phyloP scores from a whole-genome alignment of 2,888 invertebrate genomes.

The Desoria tigrina region DNA sequence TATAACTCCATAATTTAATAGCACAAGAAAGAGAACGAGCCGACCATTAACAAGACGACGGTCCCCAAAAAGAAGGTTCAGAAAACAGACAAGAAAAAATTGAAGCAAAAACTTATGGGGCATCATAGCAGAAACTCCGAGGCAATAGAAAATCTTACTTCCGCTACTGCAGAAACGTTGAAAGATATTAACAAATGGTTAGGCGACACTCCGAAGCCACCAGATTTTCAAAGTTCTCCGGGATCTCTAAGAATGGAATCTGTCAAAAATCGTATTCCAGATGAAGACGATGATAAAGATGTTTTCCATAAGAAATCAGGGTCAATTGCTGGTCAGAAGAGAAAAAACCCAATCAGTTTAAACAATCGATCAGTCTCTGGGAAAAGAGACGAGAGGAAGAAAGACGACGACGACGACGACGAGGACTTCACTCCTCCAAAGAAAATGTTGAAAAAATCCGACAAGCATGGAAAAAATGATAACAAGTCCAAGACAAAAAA shows the following conservation, averaged over 20 bases:
- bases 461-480: not conserved
- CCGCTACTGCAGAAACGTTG: conserved; percentile 70
- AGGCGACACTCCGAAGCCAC: conserved; percentile 70
- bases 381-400: conserved; percentile 8
- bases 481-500: conserved; percentile 5
- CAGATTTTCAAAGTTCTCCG: conserved; percentile 30
- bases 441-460: conserved; percentile 17
- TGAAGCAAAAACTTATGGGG: conserved; percentile 55
- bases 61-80: conserved; percentile 32
- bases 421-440: conserved; percentile 18
- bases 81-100: conserved; percentile 55
- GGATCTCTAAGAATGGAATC: conserved; percentile 8
- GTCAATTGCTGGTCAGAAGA: conserved; percentile 22
- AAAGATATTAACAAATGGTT: conserved; percentile 86
- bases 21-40: conserved; percentile 48
- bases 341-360: conserved; percentile 18
- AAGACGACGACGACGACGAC: conserved; percentile 17
- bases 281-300: conserved; percentile 21
- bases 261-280: conserved; percentile 1
- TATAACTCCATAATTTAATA: conserved; percentile 21
- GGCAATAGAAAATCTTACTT: conserved; percentile 70
- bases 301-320: not conserved
- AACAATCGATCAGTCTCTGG: not conserved
- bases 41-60: conserved; percentile 13
- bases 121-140: conserved; percentile 62